Conservation (phyloP, 2,113 vertebrate species). For the Peromyscus californicus region DNA sequence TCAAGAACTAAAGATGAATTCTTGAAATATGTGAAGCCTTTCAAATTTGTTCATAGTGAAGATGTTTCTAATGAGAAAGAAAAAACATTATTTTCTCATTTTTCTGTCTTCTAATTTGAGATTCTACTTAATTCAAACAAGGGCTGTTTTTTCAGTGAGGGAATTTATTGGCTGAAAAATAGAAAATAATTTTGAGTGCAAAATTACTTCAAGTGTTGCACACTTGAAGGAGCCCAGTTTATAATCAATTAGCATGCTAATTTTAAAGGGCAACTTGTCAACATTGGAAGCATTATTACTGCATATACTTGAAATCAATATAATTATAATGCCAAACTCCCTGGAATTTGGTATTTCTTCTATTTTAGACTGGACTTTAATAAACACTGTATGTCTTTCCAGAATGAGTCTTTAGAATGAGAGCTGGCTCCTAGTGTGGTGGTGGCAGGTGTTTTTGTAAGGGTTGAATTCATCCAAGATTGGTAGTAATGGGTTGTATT, state of each 20-base stretch:
- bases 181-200: slow-evolving; percentile 28
- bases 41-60: not conserved
- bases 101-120: slow-evolving; percentile 45
- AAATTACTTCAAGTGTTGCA: not conserved
- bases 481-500: not conserved
- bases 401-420: not conserved
- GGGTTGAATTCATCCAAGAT: not conserved
- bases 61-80: slow-evolving; percentile 43
- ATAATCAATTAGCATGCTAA: slow-evolving; percentile 47
- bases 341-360: not conserved
- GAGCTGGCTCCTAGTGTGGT: not conserved
- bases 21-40: not conserved
- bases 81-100: not conserved
- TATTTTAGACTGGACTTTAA: not conserved
- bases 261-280: slow-evolving; percentile 29
- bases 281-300: not conserved
- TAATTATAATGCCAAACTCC: not conserved
- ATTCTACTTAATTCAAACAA: slow-evolving; percentile 19
- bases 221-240: not conserved
- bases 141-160: not conserved
- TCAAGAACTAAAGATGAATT: not conserved
- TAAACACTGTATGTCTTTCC: not conserved
- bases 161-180: not conserved
- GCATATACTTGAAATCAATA: not conserved
- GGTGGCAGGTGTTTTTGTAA: not conserved